Conservation (phyloP, 1,140 invertebrate genomes). For the Hycleus phaleratus region DNA sequence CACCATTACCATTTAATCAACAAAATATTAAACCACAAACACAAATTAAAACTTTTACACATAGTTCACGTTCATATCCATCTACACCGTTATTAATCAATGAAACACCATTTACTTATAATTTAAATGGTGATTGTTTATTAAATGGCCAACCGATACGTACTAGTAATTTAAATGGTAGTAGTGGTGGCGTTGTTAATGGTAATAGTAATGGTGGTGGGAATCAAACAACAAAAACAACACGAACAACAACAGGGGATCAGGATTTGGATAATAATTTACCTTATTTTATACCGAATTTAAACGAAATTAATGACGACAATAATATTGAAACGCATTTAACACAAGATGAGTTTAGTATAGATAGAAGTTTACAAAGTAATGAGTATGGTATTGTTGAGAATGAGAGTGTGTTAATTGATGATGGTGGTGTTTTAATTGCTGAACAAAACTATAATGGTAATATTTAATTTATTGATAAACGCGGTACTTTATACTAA, state of each 20-base stretch:
- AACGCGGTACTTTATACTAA: background rate
- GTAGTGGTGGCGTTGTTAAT: too few species aligned
- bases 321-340: slow-evolving; percentile 22
- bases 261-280: background rate
- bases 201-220: background rate
- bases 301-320: slow-evolving; percentile 22
- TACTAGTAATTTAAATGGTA: slow-evolving; percentile 10
- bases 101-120: slow-evolving; percentile 52
- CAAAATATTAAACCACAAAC: slow-evolving; percentile 28
- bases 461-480: background rate
- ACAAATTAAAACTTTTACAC: slow-evolving; percentile 23
- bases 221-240: background rate
- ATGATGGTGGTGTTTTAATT: slow-evolving; percentile 26
- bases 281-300: slow-evolving; percentile 5
- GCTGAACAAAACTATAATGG: background rate
- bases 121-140: slow-evolving; percentile 37
- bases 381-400: slow-evolving; percentile 24
- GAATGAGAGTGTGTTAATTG: slow-evolving; percentile 23
- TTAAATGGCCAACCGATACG: slow-evolving; percentile 38
- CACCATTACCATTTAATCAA: slow-evolving; percentile 48
- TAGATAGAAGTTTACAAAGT: slow-evolving; percentile 12
- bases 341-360: slow-evolving; percentile 17
- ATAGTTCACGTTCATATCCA: slow-evolving; percentile 53
- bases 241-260: background rate
- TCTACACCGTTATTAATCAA: slow-evolving; percentile 50